phyloP scores from a whole-genome alignment of 1,140 invertebrate species.

The Holcopasites calliopsidis region DNA sequence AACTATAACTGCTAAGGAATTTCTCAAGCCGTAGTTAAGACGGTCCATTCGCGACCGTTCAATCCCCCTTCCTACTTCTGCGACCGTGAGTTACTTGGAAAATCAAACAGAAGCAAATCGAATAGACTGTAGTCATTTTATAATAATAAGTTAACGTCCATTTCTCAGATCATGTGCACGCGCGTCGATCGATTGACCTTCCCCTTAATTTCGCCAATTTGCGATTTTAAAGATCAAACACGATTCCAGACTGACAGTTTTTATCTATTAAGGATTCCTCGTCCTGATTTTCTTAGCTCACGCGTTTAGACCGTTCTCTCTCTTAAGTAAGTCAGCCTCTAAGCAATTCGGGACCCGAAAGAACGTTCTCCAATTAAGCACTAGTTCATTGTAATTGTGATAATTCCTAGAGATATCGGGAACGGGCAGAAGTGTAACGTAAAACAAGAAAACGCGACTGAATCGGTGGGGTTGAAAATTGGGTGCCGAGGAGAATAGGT shows the following conservation, averaged over 20 bases:
- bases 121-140: conserved; percentile 2
- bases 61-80: background rate
- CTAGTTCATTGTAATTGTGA: conserved; percentile 69
- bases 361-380: conserved; percentile 67
- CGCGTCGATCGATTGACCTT: no score
- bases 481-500: background rate
- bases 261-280: no score
- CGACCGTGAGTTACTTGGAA: background rate
- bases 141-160: no score
- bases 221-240: no score
- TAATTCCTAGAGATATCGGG: conserved; percentile 53
- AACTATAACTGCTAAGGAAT: conserved; percentile 32
- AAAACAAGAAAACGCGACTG: conserved; percentile 2
- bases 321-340: conserved; percentile 68
- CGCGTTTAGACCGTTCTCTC: conserved; percentile 60
- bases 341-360: conserved; percentile 73
- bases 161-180: no score
- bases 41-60: conserved; percentile 8
- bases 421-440: conserved; percentile 43
- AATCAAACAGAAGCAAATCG: conserved; percentile 19
- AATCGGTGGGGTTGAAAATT: conserved; percentile 4
- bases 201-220: no score
- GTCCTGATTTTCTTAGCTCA: no score
- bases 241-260: no score
- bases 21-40: conserved; percentile 36